Evolutionary conservation across 2,797 vertebrate genomes (phyloP).

Genomic region (Neosilurus mollespiculum): DNA sequence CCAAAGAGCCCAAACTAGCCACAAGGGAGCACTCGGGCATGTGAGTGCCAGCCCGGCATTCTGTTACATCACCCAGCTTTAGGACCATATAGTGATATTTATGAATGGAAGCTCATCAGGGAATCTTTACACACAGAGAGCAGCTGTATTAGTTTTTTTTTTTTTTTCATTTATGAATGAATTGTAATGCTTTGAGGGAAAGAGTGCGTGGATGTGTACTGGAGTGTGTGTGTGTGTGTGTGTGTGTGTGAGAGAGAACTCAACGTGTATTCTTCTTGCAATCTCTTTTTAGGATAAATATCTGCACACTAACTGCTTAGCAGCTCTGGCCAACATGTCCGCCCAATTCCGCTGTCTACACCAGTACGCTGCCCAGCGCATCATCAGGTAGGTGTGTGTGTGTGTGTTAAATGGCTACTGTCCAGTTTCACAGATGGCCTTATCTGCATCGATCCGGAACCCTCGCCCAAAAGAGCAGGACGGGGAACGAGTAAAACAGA

Average conservation of each 20-base stretch:
- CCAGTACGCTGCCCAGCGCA: constrained; percentile 97
- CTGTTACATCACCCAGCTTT: no score
- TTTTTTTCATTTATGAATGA: no score
- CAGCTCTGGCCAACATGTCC: constrained; percentile 97
- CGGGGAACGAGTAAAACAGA: constrained; percentile 25
- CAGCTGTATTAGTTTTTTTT: no score
- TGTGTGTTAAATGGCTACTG: neutral
- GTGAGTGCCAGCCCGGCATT: no score
- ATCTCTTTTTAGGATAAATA: constrained; percentile 88
- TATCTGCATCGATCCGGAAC: constrained; percentile 37
- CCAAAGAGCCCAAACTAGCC: no score
- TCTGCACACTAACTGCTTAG: constrained; percentile 96
- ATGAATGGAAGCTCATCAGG: neutral
- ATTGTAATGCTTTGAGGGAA: no score
- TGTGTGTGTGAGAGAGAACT: no score
- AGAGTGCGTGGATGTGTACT: no score
- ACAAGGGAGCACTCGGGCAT: no score
- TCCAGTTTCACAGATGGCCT: constrained; percentile 46
- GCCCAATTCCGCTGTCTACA: constrained; percentile 95
- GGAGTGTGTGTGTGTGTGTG: neutral
- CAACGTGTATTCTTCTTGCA: constrained; percentile 1
- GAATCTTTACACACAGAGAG: no score
- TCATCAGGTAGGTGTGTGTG: constrained; percentile 84
- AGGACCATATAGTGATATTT: neutral
- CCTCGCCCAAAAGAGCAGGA: constrained; percentile 30